Evolutionary conservation across 2,888 invertebrate species (phyloP).

Genomic region (Hemithea aestivaria): DNA sequence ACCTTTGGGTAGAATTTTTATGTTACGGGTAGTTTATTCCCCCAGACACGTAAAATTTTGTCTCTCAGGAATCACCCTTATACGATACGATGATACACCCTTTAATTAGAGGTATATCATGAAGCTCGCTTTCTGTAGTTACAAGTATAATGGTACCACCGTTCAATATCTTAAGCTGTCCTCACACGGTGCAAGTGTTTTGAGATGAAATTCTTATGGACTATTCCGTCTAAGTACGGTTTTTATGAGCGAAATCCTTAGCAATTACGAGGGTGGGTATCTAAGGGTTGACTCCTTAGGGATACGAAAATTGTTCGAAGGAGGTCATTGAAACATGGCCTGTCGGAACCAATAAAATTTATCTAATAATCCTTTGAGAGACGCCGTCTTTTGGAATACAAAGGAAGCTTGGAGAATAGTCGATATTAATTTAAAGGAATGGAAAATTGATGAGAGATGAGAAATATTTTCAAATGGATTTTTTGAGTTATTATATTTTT

Average conservation of each 20-base stretch:
- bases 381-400: slow-evolving; percentile 15
- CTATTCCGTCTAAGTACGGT: slow-evolving; percentile 19
- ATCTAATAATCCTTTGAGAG: slow-evolving; percentile 19
- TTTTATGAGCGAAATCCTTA: slow-evolving; percentile 21
- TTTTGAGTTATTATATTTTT: too few species aligned
- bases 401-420: slow-evolving; percentile 7
- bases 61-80: too few species aligned
- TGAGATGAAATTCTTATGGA: slow-evolving; percentile 20
- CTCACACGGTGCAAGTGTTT: slow-evolving; percentile 19
- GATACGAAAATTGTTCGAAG: slow-evolving; percentile 18
- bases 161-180: slow-evolving; percentile 14
- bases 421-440: slow-evolving; percentile 12
- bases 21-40: too few species aligned
- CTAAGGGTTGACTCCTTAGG: slow-evolving; percentile 20
- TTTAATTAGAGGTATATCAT: slow-evolving; percentile 7
- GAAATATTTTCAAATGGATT: too few species aligned
- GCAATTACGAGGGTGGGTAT: slow-evolving; percentile 21
- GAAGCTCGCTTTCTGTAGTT: slow-evolving; percentile 8
- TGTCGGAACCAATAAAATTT: slow-evolving; percentile 21
- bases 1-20: too few species aligned
- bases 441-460: slow-evolving; percentile 4
- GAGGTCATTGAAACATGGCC: slow-evolving; percentile 20
- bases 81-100: too few species aligned
- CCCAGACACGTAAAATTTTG: too few species aligned
- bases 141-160: slow-evolving; percentile 12